Percentiles rank a stretch among this genome's conserved stretches.
phyloP scores from a whole-genome alignment of 2,113 vertebrate species.

The Budorcas taxicolor region DNA sequence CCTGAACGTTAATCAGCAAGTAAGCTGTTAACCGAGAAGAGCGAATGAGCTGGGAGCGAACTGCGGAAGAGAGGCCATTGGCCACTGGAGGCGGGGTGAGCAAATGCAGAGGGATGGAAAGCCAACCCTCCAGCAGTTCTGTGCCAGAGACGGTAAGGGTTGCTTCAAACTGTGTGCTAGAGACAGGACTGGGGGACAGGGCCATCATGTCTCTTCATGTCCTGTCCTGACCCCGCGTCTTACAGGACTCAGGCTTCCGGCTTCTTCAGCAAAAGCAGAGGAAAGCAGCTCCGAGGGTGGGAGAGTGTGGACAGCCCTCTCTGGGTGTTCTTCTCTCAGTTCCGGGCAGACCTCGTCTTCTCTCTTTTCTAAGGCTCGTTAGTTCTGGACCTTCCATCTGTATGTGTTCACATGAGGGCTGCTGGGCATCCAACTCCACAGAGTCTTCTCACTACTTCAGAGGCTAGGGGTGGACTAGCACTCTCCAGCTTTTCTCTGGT shows the following conservation, averaged over 20 bases:
- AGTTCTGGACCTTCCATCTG: neutral
- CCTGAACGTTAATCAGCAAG: neutral
- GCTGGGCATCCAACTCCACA: neutral
- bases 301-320: accelerated
- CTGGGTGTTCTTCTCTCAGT: neutral
- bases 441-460: neutral
- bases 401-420: neutral
- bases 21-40: neutral
- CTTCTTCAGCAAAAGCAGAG: neutral
- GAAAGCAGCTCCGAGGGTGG: neutral
- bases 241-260: neutral
- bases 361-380: neutral
- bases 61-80: neutral
- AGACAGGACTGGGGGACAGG: neutral
- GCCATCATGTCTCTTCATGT: accelerated
- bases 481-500: neutral
- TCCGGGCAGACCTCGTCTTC: neutral
- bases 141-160: neutral
- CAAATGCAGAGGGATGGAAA: neutral
- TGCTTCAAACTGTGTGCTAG: neutral
- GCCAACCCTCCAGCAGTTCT: accelerated
- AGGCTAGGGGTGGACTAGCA: neutral
- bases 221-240: neutral
- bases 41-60: neutral
- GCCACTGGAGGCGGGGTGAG: neutral